Evolutionary conservation across 2,888 invertebrate genomes (phyloP).

Genomic region (Erpobdella octoculata): DNA sequence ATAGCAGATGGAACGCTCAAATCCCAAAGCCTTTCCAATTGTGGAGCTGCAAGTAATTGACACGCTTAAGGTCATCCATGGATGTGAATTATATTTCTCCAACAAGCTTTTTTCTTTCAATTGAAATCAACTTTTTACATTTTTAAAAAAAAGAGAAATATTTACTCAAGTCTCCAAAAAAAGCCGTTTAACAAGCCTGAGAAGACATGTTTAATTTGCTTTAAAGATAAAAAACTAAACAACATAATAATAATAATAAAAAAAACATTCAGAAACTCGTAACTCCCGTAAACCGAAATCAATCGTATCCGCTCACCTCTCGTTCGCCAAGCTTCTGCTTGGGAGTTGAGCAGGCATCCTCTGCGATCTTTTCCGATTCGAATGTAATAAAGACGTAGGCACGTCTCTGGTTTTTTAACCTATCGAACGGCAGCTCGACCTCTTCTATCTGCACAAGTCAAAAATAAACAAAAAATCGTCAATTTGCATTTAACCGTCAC

Average conservation of each 20-base stretch:
- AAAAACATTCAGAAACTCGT: neutral
- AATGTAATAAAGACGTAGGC: conserved; percentile 96
- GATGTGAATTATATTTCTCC: too few relatives aligned
- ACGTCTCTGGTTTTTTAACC: conserved; percentile 89
- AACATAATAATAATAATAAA: neutral
- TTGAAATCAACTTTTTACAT: too few relatives aligned
- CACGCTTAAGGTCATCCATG: conserved; percentile 4
- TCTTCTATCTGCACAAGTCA: conserved; percentile 69
- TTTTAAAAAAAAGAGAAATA: too few relatives aligned
- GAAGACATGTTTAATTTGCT: neutral
- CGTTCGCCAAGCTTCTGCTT: conserved; percentile 87
- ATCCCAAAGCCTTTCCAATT: neutral
- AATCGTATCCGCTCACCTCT: conserved; percentile 65
- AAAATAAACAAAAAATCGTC: too few relatives aligned
- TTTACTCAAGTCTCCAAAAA: neutral
- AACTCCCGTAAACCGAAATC: neutral
- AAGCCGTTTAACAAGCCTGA: neutral
- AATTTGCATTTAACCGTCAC: too few relatives aligned
- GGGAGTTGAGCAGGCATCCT: conserved; percentile 68
- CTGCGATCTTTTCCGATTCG: conserved; percentile 85
- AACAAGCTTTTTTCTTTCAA: too few relatives aligned
- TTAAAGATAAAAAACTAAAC: neutral
- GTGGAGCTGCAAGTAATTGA: conserved; percentile 1
- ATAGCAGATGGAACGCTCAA: neutral
- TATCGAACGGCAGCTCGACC: conserved; percentile 92